These are phyloP conservation scores for Takifugu flavidus DNA, from an alignment of 2,113 vertebrate species.

Conservation along the genomic window DNA sequence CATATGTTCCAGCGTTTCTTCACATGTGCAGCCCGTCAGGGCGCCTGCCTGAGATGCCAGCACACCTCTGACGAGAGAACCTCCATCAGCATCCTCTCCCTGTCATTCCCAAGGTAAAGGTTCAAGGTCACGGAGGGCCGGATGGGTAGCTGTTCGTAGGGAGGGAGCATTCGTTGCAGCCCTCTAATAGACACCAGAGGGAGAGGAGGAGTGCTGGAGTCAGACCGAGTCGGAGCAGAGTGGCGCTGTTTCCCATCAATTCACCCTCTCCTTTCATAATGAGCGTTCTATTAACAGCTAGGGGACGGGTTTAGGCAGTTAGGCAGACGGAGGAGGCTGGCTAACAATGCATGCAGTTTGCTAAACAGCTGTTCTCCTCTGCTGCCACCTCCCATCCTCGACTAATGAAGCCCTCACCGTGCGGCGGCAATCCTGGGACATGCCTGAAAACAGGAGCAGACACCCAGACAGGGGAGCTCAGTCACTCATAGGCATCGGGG, in stretches of 20 bases:
- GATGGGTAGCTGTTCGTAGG: slow-evolving; percentile 39
- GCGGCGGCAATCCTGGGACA: slow-evolving; percentile 66
- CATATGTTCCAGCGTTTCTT: slow-evolving; percentile 32
- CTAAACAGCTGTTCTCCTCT: slow-evolving; percentile 80
- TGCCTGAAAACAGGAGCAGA: slow-evolving; percentile 50
- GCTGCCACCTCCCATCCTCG: slow-evolving; percentile 66
- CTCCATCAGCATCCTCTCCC: neutral
- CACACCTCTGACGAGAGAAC: slow-evolving; percentile 36
- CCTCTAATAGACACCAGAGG: slow-evolving; percentile 68
- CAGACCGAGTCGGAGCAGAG: slow-evolving; percentile 34
- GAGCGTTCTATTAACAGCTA: slow-evolving; percentile 78
- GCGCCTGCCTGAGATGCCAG: slow-evolving; percentile 8
- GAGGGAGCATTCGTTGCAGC: slow-evolving; percentile 32
- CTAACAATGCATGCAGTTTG: slow-evolving; percentile 78
- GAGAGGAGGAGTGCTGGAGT: slow-evolving; percentile 49
- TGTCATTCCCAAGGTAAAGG: slow-evolving; percentile 20
- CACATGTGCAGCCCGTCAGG: slow-evolving; percentile 25
- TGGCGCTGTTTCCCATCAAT: slow-evolving; percentile 61
- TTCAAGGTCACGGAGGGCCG: slow-evolving; percentile 34
- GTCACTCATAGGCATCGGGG: slow-evolving; percentile 33
- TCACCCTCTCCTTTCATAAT: slow-evolving; percentile 67
- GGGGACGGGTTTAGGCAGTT: slow-evolving; percentile 71
- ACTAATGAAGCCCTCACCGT: slow-evolving; percentile 79
- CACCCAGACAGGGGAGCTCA: slow-evolving; percentile 40
- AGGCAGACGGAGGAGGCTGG: slow-evolving; percentile 75